A percentile compares a stretch with the other conserved stretches of the same genome.
These are phyloP conservation scores for Zonitis immaculata DNA, from an alignment of 2,888 invertebrate species.

Conservation along the genomic window DNA sequence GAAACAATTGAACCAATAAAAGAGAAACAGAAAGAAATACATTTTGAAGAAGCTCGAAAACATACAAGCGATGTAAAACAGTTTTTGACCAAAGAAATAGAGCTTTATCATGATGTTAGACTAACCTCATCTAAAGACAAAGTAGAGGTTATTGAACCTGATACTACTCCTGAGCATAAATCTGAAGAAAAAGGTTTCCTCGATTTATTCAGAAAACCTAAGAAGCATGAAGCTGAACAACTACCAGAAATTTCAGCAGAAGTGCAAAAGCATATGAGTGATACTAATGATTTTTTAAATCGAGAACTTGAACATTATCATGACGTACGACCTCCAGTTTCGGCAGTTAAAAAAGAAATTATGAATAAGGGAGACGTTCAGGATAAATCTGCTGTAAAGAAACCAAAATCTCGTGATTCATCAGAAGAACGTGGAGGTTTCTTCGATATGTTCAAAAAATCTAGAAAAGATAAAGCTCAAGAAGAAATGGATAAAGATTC, in stretches of 20 bases:
- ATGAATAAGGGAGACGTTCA: not conserved
- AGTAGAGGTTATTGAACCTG: not conserved
- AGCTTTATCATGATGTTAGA: conserved; percentile 23
- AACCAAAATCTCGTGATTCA: not conserved
- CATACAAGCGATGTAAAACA: conserved; percentile 20
- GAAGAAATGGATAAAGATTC: conserved; percentile 33
- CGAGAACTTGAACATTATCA: conserved; percentile 28
- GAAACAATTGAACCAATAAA: conserved; percentile 26
- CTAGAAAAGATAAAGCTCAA: conserved; percentile 9
- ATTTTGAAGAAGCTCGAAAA: conserved; percentile 7
- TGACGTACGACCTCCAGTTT: conserved; percentile 23
- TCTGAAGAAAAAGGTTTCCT: conserved; percentile 13
- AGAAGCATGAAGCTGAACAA: conserved; percentile 13
- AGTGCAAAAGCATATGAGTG: conserved; percentile 21
- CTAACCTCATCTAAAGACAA: conserved; percentile 15
- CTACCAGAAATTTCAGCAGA: conserved; percentile 13
- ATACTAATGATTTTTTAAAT: conserved; percentile 27
- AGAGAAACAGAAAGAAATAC: conserved; percentile 1
- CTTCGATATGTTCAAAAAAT: conserved; percentile 9
- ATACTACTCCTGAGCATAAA: too few relatives aligned
- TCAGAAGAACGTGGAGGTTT: conserved; percentile 3
- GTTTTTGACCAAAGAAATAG: conserved; percentile 26
- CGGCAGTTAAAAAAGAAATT: not conserved
- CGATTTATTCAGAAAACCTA: conserved; percentile 17
- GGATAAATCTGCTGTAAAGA: not conserved